phyloP scores from a whole-genome alignment of 2,888 invertebrate genomes.

The Clivina fossor region DNA sequence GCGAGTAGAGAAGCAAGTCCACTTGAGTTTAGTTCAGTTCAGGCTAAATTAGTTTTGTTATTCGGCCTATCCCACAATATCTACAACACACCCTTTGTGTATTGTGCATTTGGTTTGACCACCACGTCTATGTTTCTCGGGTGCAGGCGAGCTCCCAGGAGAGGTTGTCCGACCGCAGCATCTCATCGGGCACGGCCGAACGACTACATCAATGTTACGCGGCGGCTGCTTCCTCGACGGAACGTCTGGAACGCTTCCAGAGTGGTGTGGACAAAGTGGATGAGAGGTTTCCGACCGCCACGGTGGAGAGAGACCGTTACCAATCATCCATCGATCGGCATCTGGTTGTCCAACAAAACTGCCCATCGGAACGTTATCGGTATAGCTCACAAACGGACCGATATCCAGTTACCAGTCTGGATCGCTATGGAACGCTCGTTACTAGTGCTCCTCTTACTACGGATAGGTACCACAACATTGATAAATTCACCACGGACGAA shows the following conservation, averaged over 20 bases:
- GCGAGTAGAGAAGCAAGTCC: too few species aligned
- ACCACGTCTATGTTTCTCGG: too few species aligned
- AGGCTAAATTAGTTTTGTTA: too few species aligned
- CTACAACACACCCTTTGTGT: too few species aligned
- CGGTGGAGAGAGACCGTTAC: not conserved
- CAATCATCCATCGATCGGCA: slow-evolving; percentile 26
- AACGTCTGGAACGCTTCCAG: slow-evolving; percentile 11
- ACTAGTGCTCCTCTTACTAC: slow-evolving; percentile 11
- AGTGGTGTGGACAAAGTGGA: slow-evolving; percentile 10
- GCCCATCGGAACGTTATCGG: slow-evolving; percentile 37
- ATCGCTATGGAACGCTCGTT: slow-evolving; percentile 47
- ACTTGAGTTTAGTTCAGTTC: too few species aligned
- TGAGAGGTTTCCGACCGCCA: slow-evolving; percentile 4
- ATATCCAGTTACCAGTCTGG: slow-evolving; percentile 37
- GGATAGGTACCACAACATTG: slow-evolving; percentile 11
- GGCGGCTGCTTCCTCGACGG: slow-evolving; percentile 31
- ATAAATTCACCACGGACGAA: slow-evolving; percentile 4
- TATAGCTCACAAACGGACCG: slow-evolving; percentile 13
- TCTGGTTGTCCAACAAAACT: slow-evolving; percentile 37
- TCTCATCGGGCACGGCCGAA: slow-evolving; percentile 30
- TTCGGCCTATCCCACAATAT: too few species aligned
- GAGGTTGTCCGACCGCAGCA: slow-evolving; percentile 12
- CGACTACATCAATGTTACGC: slow-evolving; percentile 26
- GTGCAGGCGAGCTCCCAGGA: slow-evolving; percentile 23
- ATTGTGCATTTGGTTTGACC: too few species aligned